Conservation (phyloP, 2,888 invertebrate species). For the Eristalis intricaria region DNA sequence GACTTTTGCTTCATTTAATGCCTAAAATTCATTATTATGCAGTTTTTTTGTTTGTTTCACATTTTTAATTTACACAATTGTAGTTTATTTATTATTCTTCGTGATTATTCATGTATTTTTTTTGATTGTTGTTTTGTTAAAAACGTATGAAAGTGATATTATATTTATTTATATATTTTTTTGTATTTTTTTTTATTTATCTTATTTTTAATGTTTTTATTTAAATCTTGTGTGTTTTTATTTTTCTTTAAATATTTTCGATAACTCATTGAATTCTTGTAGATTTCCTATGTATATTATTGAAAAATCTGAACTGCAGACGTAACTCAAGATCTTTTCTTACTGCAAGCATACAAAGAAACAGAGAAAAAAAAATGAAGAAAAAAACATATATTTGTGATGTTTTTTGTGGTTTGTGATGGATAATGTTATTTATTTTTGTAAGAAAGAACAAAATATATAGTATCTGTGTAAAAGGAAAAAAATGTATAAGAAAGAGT, state of each 20-base stretch:
- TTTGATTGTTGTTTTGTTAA: constrained; percentile 19
- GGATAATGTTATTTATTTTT: constrained; percentile 30
- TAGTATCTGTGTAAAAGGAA: constrained; percentile 52
- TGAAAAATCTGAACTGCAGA: constrained; percentile 97
- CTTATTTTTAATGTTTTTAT: constrained; percentile 73
- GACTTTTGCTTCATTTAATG: constrained; percentile 66
- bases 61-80: constrained; percentile 49
- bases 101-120: constrained; percentile 38
- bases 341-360: constrained; percentile 85
- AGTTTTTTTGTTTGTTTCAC: constrained; percentile 16
- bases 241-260: constrained; percentile 60
- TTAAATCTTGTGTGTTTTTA: constrained; percentile 65
- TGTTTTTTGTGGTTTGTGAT: constrained; percentile 35
- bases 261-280: constrained; percentile 90
- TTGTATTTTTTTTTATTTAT: constrained; percentile 55
- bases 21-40: constrained; percentile 46
- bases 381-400: constrained; percentile 69
- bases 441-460: constrained; percentile 42
- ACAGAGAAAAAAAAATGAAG: constrained; percentile 75
- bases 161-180: constrained; percentile 21
- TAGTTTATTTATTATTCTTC: constrained; percentile 35
- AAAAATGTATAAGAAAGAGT: constrained; percentile 33
- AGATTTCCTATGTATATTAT: constrained; percentile 93
- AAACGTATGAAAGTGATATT: constrained; percentile 51
- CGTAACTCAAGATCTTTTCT: constrained; percentile 97